These are phyloP conservation scores for Lampris megalopsis DNA, from an alignment of 2,113 vertebrate genomes.

Conservation along the genomic window DNA sequence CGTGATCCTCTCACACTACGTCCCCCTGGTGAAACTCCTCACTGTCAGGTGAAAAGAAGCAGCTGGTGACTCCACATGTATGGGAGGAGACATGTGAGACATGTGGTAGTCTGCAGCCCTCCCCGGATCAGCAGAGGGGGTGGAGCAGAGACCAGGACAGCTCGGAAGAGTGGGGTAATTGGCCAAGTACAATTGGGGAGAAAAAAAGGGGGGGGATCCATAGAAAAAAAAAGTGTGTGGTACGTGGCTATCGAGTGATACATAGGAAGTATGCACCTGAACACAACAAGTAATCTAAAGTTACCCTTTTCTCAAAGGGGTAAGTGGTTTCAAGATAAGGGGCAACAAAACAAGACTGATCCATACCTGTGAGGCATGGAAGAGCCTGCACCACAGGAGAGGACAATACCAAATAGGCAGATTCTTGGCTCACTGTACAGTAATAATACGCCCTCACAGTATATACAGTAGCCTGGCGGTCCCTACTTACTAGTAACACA, in stretches of 20 bases:
- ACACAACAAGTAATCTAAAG: background rate
- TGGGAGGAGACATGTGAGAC: too few species aligned
- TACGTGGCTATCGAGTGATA: background rate
- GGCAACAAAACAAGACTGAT: background rate
- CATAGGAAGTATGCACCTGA: background rate
- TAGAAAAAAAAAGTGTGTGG: background rate
- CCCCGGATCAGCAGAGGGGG: too few species aligned
- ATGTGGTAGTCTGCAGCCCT: too few species aligned
- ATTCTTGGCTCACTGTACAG: slow-evolving; percentile 9
- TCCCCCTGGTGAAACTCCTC: too few species aligned
- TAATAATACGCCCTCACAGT: slow-evolving; percentile 3
- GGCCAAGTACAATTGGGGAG: too few species aligned
- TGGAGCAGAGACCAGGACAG: too few species aligned
- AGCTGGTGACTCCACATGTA: too few species aligned
- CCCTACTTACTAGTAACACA: slow-evolving; percentile 12
- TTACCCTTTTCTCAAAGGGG: background rate
- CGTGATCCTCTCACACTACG: too few species aligned
- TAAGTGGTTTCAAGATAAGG: background rate
- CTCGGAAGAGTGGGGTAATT: too few species aligned
- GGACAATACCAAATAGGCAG: background rate
- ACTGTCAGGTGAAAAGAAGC: too few species aligned
- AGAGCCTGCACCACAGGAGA: background rate
- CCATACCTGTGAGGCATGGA: background rate
- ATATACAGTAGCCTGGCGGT: slow-evolving; percentile 13
- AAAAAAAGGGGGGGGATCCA: too few species aligned